A percentile compares a stretch with the other conserved stretches of the same genome.
Conservation (phyloP, 1,140 invertebrate genomes). For the Teleogryllus occipitalis region DNA sequence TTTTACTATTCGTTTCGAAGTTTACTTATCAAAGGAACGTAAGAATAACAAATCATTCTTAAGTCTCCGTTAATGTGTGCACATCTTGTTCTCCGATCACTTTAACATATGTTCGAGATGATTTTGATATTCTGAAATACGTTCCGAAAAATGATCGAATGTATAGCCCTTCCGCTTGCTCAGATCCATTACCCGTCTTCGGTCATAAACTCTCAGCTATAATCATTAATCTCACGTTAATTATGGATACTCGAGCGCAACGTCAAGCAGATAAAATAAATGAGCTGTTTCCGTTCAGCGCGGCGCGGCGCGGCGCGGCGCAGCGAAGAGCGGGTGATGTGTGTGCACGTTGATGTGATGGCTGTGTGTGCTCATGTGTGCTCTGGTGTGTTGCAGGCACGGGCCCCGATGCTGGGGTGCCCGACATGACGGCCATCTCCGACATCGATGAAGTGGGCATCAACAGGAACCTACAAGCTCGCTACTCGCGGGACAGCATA, state of each 20-base stretch:
- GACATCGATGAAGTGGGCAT: slow-evolving; percentile 87
- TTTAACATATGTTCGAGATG: too few species aligned
- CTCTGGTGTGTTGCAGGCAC: not conserved
- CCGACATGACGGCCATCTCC: slow-evolving; percentile 90
- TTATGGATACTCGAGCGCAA: not conserved
- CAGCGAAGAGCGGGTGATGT: not conserved
- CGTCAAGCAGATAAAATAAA: not conserved
- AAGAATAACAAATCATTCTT: too few species aligned
- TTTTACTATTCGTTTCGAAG: too few species aligned
- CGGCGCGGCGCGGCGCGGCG: too few species aligned
- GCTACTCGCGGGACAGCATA: slow-evolving; percentile 78
- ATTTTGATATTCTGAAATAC: too few species aligned
- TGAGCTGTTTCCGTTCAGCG: not conserved
- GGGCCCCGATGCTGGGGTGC: slow-evolving; percentile 50
- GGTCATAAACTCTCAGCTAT: not conserved
- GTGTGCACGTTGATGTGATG: slow-evolving; percentile 4
- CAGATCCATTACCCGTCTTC: not conserved
- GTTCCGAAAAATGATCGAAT: too few species aligned
- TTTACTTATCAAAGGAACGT: too few species aligned
- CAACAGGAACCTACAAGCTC: slow-evolving; percentile 77
- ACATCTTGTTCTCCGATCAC: too few species aligned
- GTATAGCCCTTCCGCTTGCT: too few species aligned
- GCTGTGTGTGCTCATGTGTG: too few species aligned
- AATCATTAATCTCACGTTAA: not conserved
- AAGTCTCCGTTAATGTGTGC: too few species aligned